Conservation (phyloP, 2,888 invertebrate genomes). For the Microctonus brassicae region DNA sequence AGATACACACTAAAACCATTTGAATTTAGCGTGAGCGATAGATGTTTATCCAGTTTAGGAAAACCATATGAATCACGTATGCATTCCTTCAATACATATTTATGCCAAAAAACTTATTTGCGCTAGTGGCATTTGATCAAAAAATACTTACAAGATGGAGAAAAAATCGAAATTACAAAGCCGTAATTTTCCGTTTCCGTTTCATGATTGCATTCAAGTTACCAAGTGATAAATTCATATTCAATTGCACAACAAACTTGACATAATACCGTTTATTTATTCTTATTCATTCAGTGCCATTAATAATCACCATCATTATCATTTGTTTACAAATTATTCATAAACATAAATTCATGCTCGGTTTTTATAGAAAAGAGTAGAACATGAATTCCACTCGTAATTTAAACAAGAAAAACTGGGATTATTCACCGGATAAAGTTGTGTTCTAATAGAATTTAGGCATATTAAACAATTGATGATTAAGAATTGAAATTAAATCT, state of each 20-base stretch:
- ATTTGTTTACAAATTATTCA: background rate
- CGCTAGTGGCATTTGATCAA: background rate
- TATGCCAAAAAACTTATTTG: background rate
- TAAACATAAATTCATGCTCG: constrained; percentile 1
- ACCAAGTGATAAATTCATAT: too few species aligned
- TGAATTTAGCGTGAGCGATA: background rate
- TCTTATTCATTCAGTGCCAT: too few species aligned
- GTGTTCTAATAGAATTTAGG: constrained; percentile 64
- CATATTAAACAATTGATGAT: constrained; percentile 45
- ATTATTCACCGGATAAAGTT: constrained; percentile 65
- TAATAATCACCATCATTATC: too few species aligned
- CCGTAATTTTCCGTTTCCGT: too few species aligned
- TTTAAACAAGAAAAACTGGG: constrained; percentile 53
- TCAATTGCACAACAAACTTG: too few species aligned
- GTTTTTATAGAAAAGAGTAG: background rate
- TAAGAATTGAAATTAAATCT: background rate
- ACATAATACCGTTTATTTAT: too few species aligned
- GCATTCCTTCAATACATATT: background rate
- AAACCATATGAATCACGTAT: background rate
- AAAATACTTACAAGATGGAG: background rate
- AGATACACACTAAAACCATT: constrained; percentile 40
- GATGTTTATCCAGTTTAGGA: background rate
- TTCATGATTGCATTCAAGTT: too few species aligned
- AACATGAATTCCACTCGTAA: background rate
- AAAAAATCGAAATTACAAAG: background rate